phyloP scores from a whole-genome alignment of 92 coral and sea anemone species.

The Siderastrea siderea region DNA sequence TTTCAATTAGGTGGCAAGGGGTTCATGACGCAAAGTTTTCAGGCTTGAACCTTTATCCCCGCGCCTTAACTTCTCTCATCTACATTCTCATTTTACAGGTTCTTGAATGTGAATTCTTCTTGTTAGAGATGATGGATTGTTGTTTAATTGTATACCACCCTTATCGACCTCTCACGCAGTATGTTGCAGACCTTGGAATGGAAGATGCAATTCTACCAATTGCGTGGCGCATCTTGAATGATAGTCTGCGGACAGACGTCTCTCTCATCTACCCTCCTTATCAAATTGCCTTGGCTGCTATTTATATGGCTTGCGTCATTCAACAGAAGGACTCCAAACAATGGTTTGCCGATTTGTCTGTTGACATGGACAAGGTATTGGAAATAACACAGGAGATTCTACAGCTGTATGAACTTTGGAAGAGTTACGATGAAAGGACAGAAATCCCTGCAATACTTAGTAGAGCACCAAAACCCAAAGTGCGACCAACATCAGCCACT shows the following conservation, averaged over 20 bases:
- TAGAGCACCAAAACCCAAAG: slow-evolving; percentile 94
- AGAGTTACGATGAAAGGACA: slow-evolving; percentile 92
- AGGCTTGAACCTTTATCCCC: neutral
- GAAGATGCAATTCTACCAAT: slow-evolving; percentile 94
- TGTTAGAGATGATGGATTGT: slow-evolving; percentile 98
- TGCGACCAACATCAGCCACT: slow-evolving; percentile 94
- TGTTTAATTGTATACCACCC: slow-evolving; percentile 96
- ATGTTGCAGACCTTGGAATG: slow-evolving; percentile 94
- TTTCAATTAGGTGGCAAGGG: no score
- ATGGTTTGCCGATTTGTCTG: slow-evolving; percentile 97
- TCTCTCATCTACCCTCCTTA: slow-evolving; percentile 94
- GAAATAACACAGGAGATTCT: slow-evolving; percentile 95
- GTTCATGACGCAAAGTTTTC: neutral
- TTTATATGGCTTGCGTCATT: slow-evolving; percentile 99
- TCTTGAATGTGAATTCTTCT: slow-evolving; percentile 96
- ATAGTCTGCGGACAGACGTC: slow-evolving; percentile 95
- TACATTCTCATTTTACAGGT: slow-evolving; percentile 66
- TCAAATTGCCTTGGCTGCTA: slow-evolving; percentile 95
- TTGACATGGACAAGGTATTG: slow-evolving; percentile 97
- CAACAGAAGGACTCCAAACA: slow-evolving; percentile 94
- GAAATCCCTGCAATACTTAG: slow-evolving; percentile 83
- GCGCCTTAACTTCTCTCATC: neutral
- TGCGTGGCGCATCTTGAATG: slow-evolving; percentile 99
- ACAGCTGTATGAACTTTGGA: slow-evolving; percentile 95
- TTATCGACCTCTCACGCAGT: slow-evolving; percentile 95